Base-by-base conservation (phyloP, 1,140 invertebrate species). In the Ridgeia piscesae region DNA sequence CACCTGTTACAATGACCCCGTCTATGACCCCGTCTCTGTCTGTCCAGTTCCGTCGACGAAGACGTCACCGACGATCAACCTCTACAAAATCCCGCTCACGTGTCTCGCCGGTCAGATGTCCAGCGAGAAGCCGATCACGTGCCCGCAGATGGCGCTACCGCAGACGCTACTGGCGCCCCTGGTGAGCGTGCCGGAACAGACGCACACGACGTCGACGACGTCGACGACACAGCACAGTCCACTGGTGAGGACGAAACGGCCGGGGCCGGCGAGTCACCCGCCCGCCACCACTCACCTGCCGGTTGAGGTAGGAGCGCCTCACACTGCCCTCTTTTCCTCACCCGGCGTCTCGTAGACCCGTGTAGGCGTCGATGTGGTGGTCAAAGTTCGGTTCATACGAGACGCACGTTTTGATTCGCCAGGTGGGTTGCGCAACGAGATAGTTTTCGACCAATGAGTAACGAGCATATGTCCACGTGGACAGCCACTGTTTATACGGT, bases 81-180 rank as follows among this genome's bases (percentile, higher is more conserved):
- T 95, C 89, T 95, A 94, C 93, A 95, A 95, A 92, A 95, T 95
- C 91, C 95, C 94, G 0, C 92, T 95, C 17, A 94, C 95, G 33
- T 95, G 95, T 92, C 94, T 95, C 92, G 94, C 94, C 34, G 95
- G 95, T 34, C 95, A 95, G 92, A 95, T 95, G 89, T 58, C 93
- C 27, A 92, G 93, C 14, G 93, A 93, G n/a, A 94, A 91, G 93
- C 35, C 90, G 92, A 27, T 92, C 92, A 89, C n/a, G 91, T 92
- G 33, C 90, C 91, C 89, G 35, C 88, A 92, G 6, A 35, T 33
- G 91, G 33, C 93, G n/a, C 93, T 93, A 34, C 93, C 93, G 6
- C 93, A 93, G 34, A 94, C 94, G 0, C 93, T 95, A 31, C 93
- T 95, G 31, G 94, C 95, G 0, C 95, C 95, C 17, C 91, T 95